Evolutionary conservation across 2,113 vertebrate genomes (phyloP), one percentile per base, ranked within the genome.

Genomic region (Sylvia atricapilla): DNA sequence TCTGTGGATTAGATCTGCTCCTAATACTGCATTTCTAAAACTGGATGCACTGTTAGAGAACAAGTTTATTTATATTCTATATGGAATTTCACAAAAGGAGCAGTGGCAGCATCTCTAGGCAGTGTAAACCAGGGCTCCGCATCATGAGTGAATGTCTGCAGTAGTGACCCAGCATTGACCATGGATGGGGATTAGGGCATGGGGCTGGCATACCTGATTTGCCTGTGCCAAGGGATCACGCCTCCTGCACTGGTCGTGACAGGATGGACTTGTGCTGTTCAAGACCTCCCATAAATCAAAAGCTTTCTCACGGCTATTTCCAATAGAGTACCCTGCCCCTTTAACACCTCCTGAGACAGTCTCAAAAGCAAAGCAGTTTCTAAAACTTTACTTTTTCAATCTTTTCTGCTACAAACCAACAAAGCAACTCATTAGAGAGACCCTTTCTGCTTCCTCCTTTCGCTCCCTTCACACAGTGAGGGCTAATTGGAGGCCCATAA

Each of bases 61-160:
- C n/a, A 81, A 46, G 13, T 19, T 4, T 25, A 11, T 72, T 27
- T 75, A 8, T 73, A 41, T 91, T 76, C 39, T 49, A 2, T 25
- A 7, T 64, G 10, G 6, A 16, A 6, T 80, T 90, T 82, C 70
- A 82, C 49, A 53, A 47, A 90, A 46, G 31, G 66, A 94, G 67
- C 70, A 66, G 41, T 14, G 1, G 22, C 53, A 82, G 15, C 28
- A 12, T 63, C 49, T 60, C 2, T 33, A 13, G 30, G n/a, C 52
- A 13, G 11, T 24, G 30, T 59, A 2, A 2, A 10, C 44, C 76
- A 52, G 53, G 35, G 21, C 39, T 33, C 23, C 56, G 11, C 27
- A 28, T 59, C 1, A 0, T n/a, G 21, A 67, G 30, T 0, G 0
- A 70, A 33, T 7, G 37, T 35, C 39, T 22, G 10, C 4, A 1